phyloP scores from a whole-genome alignment of 2,888 invertebrate species.

The Cryptops parisi region DNA sequence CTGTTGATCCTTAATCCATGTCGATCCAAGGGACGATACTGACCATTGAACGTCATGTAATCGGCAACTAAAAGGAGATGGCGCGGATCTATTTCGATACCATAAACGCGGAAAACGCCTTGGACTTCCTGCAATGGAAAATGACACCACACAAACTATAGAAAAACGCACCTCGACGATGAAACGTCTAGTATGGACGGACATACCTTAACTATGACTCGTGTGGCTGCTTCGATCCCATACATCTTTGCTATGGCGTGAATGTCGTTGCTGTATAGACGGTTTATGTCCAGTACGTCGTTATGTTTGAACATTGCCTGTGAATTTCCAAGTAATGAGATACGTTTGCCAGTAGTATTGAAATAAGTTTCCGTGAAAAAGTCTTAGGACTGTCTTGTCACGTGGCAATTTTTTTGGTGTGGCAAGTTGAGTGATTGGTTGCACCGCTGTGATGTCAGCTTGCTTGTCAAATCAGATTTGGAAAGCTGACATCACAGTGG shows the following conservation, averaged over 20 bases:
- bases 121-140: constrained; percentile 54
- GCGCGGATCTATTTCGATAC: constrained; percentile 84
- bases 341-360: neutral
- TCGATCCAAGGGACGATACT: constrained; percentile 76
- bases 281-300: constrained; percentile 59
- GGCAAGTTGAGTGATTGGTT: too few species aligned
- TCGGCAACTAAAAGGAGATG: constrained; percentile 88
- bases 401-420: too few species aligned
- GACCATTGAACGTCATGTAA: constrained; percentile 93
- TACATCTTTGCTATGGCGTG: constrained; percentile 78
- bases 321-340: neutral
- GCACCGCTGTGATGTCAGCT: too few species aligned
- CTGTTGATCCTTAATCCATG: constrained; percentile 78
- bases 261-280: constrained; percentile 84
- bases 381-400: too few species aligned
- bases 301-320: constrained; percentile 74
- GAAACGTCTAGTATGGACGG: constrained; percentile 28
- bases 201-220: constrained; percentile 63
- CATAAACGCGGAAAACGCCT: constrained; percentile 93
- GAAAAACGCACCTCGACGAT: constrained; percentile 51
- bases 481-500: too few species aligned
- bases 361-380: neutral
- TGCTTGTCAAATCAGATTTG: too few species aligned
- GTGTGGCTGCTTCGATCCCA: constrained; percentile 90
- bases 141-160: neutral